Base-by-base conservation (phyloP, 2,797 vertebrate genomes). In the Macrochelys suwanniensis region DNA sequence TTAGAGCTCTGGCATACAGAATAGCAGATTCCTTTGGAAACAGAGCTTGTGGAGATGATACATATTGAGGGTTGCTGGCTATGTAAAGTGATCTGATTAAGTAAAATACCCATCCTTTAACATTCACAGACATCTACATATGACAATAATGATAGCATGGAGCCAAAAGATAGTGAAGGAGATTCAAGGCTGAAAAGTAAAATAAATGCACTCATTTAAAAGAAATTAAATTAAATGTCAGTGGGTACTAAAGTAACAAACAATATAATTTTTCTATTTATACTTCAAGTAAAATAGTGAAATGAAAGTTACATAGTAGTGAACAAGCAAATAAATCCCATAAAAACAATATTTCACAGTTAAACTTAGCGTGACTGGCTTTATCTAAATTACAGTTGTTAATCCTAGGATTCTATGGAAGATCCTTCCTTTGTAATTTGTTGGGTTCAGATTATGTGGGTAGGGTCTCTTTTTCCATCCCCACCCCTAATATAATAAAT, bases 201-300 rank as follows among this genome's bases (percentile, higher is more conserved):
- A 96, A 88, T 84, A 51, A 28, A 85, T 80, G 4, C 57, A 50
- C 15, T 93, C n/a, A 92, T 90, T 95, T 91, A 91, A 92, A 45
- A 84, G 21, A 87, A 92, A 65, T 4, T 86, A 61, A 49, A 96
- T 93, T 92, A 93, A 92, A 92, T 94, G 79, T 50, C 81, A 88
- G 56, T 7, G 0, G 26, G 4, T 49, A 82, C 83, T 88, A 82
- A 93, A 96, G 90, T 47, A 94, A 71, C 3, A 8, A 89, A 81
- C 50, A 82, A 93, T 21, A 49, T 74, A 94, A 93, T 87, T 80
- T 7, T 86, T 84, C 7, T 57, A 49, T 92, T 96, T 81, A 11
- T 92, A 82, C 4, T 88, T 94, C 81, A 87, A 93, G 83, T 17
- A 57, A 26, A 92, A 86, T 71, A 92, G 89, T 26, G 84, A 31